phyloP scores from a whole-genome alignment of 2,888 invertebrate genomes.

The Matsumyia berberina region DNA sequence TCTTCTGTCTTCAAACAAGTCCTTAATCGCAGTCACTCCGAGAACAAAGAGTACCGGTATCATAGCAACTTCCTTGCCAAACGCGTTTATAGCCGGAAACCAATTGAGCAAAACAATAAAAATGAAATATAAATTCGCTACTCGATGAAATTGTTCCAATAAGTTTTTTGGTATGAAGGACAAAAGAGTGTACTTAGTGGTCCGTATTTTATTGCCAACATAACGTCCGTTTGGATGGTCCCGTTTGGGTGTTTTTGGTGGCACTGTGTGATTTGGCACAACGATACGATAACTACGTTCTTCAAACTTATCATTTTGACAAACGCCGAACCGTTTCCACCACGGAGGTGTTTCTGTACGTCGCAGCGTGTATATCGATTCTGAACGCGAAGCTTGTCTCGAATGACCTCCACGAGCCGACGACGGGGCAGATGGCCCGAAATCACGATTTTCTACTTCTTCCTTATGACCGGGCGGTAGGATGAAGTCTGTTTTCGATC shows the following conservation, averaged over 20 bases:
- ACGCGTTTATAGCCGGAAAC: conserved; percentile 97
- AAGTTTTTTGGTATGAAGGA: conserved; percentile 98
- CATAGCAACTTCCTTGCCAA: conserved; percentile 98
- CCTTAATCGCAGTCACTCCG: conserved; percentile 96
- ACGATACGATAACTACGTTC: conserved; percentile 90
- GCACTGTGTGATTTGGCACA: conserved; percentile 93
- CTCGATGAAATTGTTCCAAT: conserved; percentile 98
- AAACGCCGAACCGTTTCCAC: conserved; percentile 88
- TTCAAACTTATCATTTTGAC: conserved; percentile 87
- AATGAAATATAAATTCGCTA: conserved; percentile 98
- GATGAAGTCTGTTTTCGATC: conserved; percentile 95
- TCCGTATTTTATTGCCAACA: conserved; percentile 94
- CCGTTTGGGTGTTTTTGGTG: conserved; percentile 91
- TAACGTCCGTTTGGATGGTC: conserved; percentile 93
- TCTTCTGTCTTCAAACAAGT: conserved; percentile 96
- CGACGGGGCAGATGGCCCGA: conserved; percentile 83
- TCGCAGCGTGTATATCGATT: conserved; percentile 94
- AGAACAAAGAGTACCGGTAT: conserved; percentile 97
- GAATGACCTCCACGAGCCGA: conserved; percentile 88
- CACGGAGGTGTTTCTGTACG: conserved; percentile 89
- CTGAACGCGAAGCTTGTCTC: conserved; percentile 94
- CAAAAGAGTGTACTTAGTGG: conserved; percentile 96
- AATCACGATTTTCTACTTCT: conserved; percentile 87
- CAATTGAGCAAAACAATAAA: conserved; percentile 98
- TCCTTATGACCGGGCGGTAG: conserved; percentile 94